Conservation (phyloP, 2,113 vertebrate genomes). For the Microcebus griseorufus region DNA sequence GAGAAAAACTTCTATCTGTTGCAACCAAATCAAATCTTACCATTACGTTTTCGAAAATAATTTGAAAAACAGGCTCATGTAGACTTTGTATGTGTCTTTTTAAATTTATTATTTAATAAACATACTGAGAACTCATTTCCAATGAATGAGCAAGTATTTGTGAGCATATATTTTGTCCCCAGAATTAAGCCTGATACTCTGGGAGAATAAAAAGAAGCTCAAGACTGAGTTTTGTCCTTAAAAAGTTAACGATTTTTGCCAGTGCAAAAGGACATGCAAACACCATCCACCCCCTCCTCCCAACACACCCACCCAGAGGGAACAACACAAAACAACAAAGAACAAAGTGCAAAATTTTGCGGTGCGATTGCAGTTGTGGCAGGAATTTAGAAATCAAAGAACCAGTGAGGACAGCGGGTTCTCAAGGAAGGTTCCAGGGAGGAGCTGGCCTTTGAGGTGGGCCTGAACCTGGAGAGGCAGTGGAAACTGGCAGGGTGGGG, state of each 20-base stretch:
- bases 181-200: conserved; percentile 16
- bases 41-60: neutral
- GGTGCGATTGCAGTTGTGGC: neutral
- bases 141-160: neutral
- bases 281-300: neutral
- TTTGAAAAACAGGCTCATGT: neutral
- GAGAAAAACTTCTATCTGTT: neutral
- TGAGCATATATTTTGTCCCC: conserved; percentile 17
- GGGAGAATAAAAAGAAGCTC: conserved; percentile 25
- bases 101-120: conserved; percentile 26
- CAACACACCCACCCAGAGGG: neutral
- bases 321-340: neutral
- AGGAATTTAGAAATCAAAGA: neutral
- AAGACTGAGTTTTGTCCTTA: neutral
- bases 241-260: neutral
- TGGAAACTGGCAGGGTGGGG: neutral
- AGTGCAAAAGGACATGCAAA: neutral
- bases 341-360: neutral
- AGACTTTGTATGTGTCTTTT: neutral
- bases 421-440: neutral
- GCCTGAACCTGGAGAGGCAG: neutral
- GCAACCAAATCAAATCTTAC: neutral
- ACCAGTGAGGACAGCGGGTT: neutral
- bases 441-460: neutral
- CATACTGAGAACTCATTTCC: neutral